Base-by-base conservation (phyloP, 2,113 vertebrate species). In the Sceloporus tristichus region DNA sequence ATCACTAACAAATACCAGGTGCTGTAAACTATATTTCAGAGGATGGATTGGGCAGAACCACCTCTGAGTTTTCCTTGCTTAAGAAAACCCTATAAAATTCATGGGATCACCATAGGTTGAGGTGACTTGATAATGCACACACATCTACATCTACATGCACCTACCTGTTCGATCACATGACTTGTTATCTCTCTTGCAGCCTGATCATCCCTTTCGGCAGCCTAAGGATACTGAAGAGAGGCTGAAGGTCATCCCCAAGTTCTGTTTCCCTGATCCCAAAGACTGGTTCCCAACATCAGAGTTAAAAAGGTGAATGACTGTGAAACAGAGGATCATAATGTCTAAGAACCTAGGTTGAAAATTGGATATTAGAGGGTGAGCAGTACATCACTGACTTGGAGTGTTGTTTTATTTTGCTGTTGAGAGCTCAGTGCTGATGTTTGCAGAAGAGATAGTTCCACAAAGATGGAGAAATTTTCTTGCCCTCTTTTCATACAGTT, bases 241-340 rank as follows among this genome's bases (percentile, higher is more conserved):
- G 89, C 97, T 99, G 48, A 99, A 97, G 94, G 98, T 98, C 91
- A 99, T 99, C 94, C 99, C 99, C 8, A 98, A 96, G 87, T 99
- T 99, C 96, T 99, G 99, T 96, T 99, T 99, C 95, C 99, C 99
- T 1, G 99, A 99, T 94, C 96, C 97, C 27, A 96, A 97, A 85
- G 98, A 98, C 93, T 99, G 98, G 98, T 96, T 96, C 81, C 98
- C 98, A 79, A 96, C 97, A 21, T 97, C 97, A 79, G 96, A 98
- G 87, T 95, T 97, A 71, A 97, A 97, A 93, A 99, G 98, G 99
- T 99, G 92, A 96, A 93, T n/a, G 5, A 13, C 53, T 68, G 91
- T 76, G 79, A 78, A 82, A 8, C 3, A 42, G 0, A 0, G 53
- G 70, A 73, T 91, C 0, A 85, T 82, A 85, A 11, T 73, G n/a